Evolutionary conservation across 2,113 vertebrate genomes (phyloP).

Genomic region (Epinephelus fuscoguttatus): DNA sequence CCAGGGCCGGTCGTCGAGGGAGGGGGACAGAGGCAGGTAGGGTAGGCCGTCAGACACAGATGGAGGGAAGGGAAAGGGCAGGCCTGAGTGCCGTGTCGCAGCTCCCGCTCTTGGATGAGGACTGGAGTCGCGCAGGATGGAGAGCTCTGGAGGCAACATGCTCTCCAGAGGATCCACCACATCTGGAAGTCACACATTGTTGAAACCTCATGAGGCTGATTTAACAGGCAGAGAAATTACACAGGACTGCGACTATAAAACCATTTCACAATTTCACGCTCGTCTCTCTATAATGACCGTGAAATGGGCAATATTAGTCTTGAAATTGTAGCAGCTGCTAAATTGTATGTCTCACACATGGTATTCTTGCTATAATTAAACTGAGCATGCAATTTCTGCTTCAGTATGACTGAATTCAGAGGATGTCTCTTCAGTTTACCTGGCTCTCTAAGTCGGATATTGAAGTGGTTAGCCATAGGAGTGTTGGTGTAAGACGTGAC

Average conservation of each 20-base stretch:
- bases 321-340: conserved; percentile 1
- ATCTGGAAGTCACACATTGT: conserved; percentile 70
- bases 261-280: conserved; percentile 23
- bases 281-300: conserved; percentile 1
- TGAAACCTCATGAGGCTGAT: conserved; percentile 17
- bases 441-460: conserved; percentile 87
- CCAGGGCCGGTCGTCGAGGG: conserved; percentile 36
- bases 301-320: conserved; percentile 8
- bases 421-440: conserved; percentile 80
- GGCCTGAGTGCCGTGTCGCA: conserved; percentile 67
- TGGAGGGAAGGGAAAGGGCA: conserved; percentile 87
- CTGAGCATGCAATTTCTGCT: background rate
- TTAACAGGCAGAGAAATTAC: conserved; percentile 44
- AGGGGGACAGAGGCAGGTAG: conserved; percentile 60
- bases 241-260: conserved; percentile 17
- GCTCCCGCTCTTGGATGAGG: conserved; percentile 67
- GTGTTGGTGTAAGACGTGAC: conserved; percentile 94
- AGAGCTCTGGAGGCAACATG: conserved; percentile 87
- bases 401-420: background rate
- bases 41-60: conserved; percentile 58
- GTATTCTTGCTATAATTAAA: background rate
- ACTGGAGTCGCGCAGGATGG: conserved; percentile 81
- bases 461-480: conserved; percentile 92
- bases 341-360: background rate
- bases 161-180: conserved; percentile 66